Evolutionary conservation across 2,888 invertebrate species (phyloP), one percentile per base, ranked within the genome.

Genomic region (Spilarctia lutea): DNA sequence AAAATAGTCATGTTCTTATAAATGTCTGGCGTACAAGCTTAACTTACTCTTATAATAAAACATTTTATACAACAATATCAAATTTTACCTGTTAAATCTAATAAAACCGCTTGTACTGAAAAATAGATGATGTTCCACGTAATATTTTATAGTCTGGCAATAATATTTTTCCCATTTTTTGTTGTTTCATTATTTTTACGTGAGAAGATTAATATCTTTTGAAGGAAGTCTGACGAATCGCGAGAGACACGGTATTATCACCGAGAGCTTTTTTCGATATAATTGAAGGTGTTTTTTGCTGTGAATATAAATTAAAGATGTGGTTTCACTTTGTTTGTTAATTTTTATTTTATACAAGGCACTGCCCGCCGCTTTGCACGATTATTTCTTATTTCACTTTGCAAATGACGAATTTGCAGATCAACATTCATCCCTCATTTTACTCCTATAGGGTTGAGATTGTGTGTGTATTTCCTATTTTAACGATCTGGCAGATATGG

Each of bases 171-270:
- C 27, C 24, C n/a, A 67, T 75, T 72, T 48, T 71, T 65, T 35
- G 68, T 76, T 56, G n/a, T 73, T 78, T 73, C 45, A 52, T 74
- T 75, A 75, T 48, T 77, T 72, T 81, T 27, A 74, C 73, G 42
- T 71, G 65, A n/a, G 68, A 75, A 84, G 75, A 84, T 79, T 82
- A 79, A 84, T 81, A 78, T 82, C 63, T 76, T 82, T 75, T 78
- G 75, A 79, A 3, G 65, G 73, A 72, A 73, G n/a, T 65, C 42
- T 73, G 72, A 72, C 45, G 68, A 78, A 65, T 66, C 56, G 24
- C 33, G 24, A n/a, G 60, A 30, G 67, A 72, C 35, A 69, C 60
- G 66, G 72, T 63, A 56, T 68, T 39, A 35, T 39, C 3, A 48
- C 48, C 67, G 63, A 68, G 39, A 20, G 33, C 52, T 73, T 71